A percentile compares a stretch with the other conserved stretches of the same genome.
Conservation (phyloP, 2,797 vertebrate species). For the Acrocephalus scirpaceus region DNA sequence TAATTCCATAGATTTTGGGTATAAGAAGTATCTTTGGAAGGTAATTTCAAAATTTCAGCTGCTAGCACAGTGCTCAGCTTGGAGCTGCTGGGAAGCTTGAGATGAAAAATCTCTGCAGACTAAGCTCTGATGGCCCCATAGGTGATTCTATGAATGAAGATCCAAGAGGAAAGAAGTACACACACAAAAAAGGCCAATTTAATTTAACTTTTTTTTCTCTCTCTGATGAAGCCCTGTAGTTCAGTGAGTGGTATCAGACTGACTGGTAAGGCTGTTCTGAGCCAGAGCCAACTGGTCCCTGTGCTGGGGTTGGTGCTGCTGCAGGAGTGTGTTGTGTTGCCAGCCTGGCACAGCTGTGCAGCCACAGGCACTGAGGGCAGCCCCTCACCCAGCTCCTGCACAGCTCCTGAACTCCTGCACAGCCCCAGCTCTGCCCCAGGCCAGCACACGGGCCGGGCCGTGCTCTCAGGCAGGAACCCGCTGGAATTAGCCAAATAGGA, state of each 20-base stretch:
- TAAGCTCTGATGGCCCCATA: not conserved
- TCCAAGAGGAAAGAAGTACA: not conserved
- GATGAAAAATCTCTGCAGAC: not conserved
- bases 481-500: not conserved
- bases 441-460: fast-evolving
- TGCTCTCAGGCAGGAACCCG: fast-evolving
- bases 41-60: not conserved
- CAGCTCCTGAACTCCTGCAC: not conserved
- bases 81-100: not conserved
- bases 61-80: not conserved
- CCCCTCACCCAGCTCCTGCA: not conserved
- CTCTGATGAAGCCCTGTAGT: not conserved
- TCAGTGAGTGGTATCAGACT: not conserved
- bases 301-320: fast-evolving
- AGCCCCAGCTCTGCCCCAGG: not conserved
- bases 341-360: not conserved
- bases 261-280: not conserved
- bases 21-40: not conserved
- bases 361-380: not conserved
- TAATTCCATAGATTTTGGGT: not conserved
- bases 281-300: not conserved
- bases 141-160: not conserved
- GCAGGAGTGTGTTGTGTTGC: fast-evolving
- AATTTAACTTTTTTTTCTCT: not conserved
- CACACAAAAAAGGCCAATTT: not conserved